Evolutionary conservation across 2,888 invertebrate genomes (phyloP).

Genomic region (Scaptomyza cyrtandrae): DNA sequence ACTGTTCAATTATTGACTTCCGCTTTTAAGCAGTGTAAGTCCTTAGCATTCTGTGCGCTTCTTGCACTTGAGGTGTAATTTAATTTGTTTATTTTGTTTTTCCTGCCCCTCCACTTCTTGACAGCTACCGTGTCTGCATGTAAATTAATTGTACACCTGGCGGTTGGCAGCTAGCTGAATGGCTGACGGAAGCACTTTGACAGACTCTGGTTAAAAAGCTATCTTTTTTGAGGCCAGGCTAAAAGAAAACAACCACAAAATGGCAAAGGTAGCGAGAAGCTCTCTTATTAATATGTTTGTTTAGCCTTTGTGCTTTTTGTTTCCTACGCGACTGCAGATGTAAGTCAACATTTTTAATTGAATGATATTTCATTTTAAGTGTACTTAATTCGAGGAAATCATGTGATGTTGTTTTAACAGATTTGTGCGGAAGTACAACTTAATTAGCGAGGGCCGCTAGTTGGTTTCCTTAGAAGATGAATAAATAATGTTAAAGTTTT

Average conservation of each 20-base stretch:
- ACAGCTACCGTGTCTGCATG: slow-evolving; percentile 40
- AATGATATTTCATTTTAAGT: slow-evolving; percentile 42
- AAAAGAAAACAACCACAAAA: slow-evolving; percentile 21
- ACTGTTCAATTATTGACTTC: slow-evolving; percentile 60
- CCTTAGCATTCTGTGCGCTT: slow-evolving; percentile 45
- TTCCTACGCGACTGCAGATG: no score
- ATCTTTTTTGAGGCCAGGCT: slow-evolving; percentile 2
- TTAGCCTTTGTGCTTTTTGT: slow-evolving; percentile 58
- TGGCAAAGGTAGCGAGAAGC: slow-evolving; percentile 27
- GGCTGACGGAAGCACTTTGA: slow-evolving; percentile 26
- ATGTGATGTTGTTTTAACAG: neutral
- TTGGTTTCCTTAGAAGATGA: neutral
- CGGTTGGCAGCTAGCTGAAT: slow-evolving; percentile 21
- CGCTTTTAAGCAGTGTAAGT: slow-evolving; percentile 22
- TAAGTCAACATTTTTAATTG: slow-evolving; percentile 63
- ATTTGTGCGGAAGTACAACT: neutral
- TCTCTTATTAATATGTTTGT: slow-evolving; percentile 77
- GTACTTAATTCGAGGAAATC: slow-evolving; percentile 13
- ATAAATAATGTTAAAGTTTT: no score
- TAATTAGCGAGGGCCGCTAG: neutral
- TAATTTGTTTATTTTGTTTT: slow-evolving; percentile 76
- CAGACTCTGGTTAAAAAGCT: slow-evolving; percentile 4
- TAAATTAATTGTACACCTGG: slow-evolving; percentile 68
- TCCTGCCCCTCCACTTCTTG: slow-evolving; percentile 19
- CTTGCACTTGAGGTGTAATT: slow-evolving; percentile 69